Base-by-base conservation (phyloP, 1,140 invertebrate species). In the Drosophila ercepeae region DNA sequence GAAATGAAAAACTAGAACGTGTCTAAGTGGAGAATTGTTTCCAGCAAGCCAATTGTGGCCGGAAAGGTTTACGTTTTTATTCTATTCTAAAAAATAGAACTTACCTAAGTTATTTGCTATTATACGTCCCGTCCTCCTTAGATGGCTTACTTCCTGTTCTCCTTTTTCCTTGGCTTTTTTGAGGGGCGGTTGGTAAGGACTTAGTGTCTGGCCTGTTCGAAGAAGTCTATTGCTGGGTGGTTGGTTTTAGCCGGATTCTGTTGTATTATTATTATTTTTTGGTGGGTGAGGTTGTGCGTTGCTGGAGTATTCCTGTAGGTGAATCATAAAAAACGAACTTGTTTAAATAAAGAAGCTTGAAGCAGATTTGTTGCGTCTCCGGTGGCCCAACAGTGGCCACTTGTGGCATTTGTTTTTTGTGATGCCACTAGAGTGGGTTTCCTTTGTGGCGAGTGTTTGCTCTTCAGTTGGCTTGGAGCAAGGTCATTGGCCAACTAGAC, bases 251-350 rank as follows among this genome's bases (percentile, higher is more conserved):
- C 39, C 39, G 59, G 59, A 32, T 50, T 49, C 7, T 29, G 45
- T 16, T 32, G 29, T 32, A 32, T 32, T 32, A 32, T 32, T 32
- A 27, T 27, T 54, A 11, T 32, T 14, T 41, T 59, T 52, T 61
- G 44, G 25, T 19, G 77, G 77, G 77, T 81, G 77, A 76, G 74
- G 78, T 67, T 76, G 32, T 65, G 71, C 77, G 77, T 69, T 73
- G 81, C 63, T 86, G 81, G 81, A 76, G 54, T 65, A 61, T 86
- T 84, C 72, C 81, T 84, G 57, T 34, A 23, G 46, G 57, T 48
- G 39, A 44, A 29, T 45, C 16, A 48, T 16, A 13, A 42, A 61
- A 53, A 53, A 44, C 19, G 21, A 59, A 53, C 32, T 73, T 44
- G 61, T 29, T 67, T 67, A 67, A 68, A 44, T 53, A 67, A 58